Evolutionary conservation across 2,113 vertebrate genomes (phyloP), one percentile per base, ranked within the genome.

Genomic region (Tringa solitaria): DNA sequence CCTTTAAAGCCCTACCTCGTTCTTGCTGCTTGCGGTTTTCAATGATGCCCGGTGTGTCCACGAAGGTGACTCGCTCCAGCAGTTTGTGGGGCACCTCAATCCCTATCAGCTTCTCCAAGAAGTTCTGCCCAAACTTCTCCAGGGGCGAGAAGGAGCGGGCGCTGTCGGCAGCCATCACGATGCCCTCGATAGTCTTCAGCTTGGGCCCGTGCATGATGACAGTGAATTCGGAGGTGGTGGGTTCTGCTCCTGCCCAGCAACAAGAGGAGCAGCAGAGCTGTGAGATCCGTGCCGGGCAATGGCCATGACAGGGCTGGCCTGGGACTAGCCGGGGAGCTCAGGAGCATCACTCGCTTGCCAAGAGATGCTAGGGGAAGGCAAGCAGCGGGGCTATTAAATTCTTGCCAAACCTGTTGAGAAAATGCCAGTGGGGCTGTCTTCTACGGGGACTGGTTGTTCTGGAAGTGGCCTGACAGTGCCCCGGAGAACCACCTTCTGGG

Each of bases 1-100:
- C 12, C 48, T 41, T 53, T 11, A 41, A 87, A 65, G 37, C 53
- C 92, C 68, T 97, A 99, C 99, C 99, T 99, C 99, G 98, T 96
- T 99, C 99, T 94, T 99, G 99, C 95, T 99, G 99, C 92, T 99
- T 99, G 97, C 99, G 98, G 96, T 99, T 99, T 97, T 99, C 99
- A 5, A 99, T 99, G 96, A 99, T 99, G 97, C 99, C 99, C 0
- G 99, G 99, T 0, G 99, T 99, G 96, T 99, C 99, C 93, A 99
- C 99, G 3, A 99, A 99, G 37, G 99, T 99, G 89, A 99, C 99
- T 59, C 99, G 96, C 90, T 99, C 99, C 94, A 99, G 97, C 80
- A 99, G 98, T 86, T 99, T 99, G 97, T 99, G 99, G 46, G 99
- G 99, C 97, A 99, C 99, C 96, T 99, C 99, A 1, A 99, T 99